These are phyloP conservation scores for Alexandromys fortis DNA, from an alignment of 2,113 vertebrate species.

Conservation along the genomic window DNA sequence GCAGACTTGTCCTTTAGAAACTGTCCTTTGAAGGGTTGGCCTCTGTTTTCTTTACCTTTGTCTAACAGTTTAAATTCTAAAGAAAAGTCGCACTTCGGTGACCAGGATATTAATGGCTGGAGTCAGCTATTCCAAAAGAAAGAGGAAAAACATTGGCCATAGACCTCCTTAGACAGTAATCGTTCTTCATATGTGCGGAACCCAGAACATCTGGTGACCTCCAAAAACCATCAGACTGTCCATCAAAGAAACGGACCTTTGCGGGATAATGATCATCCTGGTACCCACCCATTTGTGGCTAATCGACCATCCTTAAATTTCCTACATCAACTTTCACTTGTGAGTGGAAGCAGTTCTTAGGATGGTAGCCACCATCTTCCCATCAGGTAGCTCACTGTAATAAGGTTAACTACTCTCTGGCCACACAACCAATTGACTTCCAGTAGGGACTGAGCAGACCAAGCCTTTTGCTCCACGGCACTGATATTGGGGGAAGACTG, in stretches of 20 bases:
- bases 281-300: neutral
- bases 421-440: neutral
- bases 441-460: neutral
- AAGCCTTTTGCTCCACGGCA: neutral
- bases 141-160: neutral
- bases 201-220: neutral
- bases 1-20: neutral
- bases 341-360: neutral
- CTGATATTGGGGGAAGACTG: neutral
- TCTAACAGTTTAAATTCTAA: neutral
- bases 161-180: neutral
- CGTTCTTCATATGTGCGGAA: neutral
- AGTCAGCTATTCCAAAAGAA: neutral
- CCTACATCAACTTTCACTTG: neutral
- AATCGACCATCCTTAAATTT: neutral
- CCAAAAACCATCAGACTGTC: neutral
- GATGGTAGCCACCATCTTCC: neutral
- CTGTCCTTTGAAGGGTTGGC: neutral
- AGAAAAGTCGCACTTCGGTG: neutral
- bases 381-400: neutral
- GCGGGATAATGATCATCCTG: neutral
- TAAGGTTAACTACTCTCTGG: neutral
- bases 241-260: neutral
- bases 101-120: neutral
- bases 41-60: neutral